Conservation (phyloP, 1,140 invertebrate species). For the Caerostris darwini region DNA sequence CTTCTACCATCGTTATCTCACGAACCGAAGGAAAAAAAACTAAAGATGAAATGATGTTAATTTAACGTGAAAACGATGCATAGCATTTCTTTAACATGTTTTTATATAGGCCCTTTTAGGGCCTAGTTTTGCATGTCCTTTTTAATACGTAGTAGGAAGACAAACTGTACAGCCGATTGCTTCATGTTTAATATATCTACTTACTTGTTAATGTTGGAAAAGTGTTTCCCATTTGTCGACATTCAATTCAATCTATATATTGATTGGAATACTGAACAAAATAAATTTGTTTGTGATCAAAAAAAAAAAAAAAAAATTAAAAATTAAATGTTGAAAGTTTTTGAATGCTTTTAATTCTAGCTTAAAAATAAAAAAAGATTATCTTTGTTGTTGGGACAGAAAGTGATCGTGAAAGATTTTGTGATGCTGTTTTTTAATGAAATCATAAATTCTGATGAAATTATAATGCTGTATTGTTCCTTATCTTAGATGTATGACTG, state of each 20-base stretch:
- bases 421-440: conserved; percentile 2
- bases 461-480: background rate
- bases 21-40: too few relatives aligned
- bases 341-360: background rate
- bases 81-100: too few relatives aligned
- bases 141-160: too few relatives aligned
- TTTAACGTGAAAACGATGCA: too few relatives aligned
- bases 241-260: background rate
- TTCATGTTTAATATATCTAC: background rate
- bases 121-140: too few relatives aligned
- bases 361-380: background rate
- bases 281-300: background rate
- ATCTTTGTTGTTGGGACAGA: background rate
- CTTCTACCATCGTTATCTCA: too few relatives aligned
- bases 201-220: background rate
- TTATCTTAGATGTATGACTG: background rate
- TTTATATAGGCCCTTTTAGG: too few relatives aligned
- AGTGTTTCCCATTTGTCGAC: background rate
- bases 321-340: background rate
- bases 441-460: background rate
- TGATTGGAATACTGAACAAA: background rate
- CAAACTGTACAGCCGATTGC: too few relatives aligned
- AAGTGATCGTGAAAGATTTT: background rate
- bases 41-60: too few relatives aligned
- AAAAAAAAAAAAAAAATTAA: too few relatives aligned